Base-by-base conservation (phyloP, 1,140 invertebrate species). In the Listronotus bonariensis region DNA sequence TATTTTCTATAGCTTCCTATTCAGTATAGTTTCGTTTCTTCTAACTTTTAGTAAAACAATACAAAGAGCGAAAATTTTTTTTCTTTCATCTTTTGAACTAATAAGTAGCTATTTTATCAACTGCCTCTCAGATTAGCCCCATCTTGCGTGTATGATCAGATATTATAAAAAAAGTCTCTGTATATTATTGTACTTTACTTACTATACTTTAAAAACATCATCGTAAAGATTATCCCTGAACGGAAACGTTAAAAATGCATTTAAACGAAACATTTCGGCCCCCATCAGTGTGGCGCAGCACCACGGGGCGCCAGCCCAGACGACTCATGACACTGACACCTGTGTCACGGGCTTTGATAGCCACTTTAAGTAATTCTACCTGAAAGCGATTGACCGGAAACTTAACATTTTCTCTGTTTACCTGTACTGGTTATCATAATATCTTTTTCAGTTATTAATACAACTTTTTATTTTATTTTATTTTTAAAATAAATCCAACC, bases 331-430 rank as follows among this genome's bases (percentile, higher is more conserved):
- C 51, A 62, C 49, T 62, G 66, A 68, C 66, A 68, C 66, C 66
- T 63, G 42, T 58, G 66, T 68, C 66, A 68, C 18, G 42, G 59
- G 15, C 31, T 49, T 46, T 62, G 14, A 46, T 32, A 45, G 42
- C 59, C 59, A 62, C 59, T 54, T 60, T 26, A 10, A 49, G 32
- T 62, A 54, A 62, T 62, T 64, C 57, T 68, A 68, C 66, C 66
- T 68, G 66, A 68, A 62, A 53, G 43, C 60, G 56, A 63, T 68
- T 64, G 49, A 68, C 49, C 55, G 48, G 59, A 68, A 58, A 59
- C 51, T n/a, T 62, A 11, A 36, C 51, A n/a, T 54, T 62, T 62
- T 62, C 26, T 40, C 32, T 54, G 11, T 46, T 62, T 62, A 45
- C 49, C 51, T 45, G 40, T 56, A 38, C 11, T 51, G 56, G 38